Base-by-base conservation (phyloP, 2,888 invertebrate species). In the Lasioglossum morio region DNA sequence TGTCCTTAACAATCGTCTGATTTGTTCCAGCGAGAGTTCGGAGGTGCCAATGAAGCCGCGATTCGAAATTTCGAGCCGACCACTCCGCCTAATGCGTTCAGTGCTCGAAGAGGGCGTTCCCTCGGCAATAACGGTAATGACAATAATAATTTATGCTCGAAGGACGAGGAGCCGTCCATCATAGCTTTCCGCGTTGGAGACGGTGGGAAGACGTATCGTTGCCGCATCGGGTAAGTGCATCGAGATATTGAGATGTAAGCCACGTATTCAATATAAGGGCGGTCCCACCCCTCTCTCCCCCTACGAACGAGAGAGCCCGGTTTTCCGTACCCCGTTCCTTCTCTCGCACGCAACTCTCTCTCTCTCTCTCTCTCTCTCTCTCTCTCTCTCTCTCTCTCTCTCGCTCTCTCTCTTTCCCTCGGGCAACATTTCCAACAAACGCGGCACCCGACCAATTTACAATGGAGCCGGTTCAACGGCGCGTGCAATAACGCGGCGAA, bases 231-330 rank as follows among this genome's bases (percentile, higher is more conserved):
- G 80, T 84, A 88, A 90, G 87, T 91, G 91, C 90, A 89, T 87
- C 87, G 85, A 76, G 87, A 91, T 93, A 93, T 93, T 89, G 92
- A 92, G 91, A 93, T 93, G 93, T 92, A 90, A 92, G 86, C 92
- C 94, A 94, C 94, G 94, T 94, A 92, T 94, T 93, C 94, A 94
- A 94, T 94, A 94, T 93, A 92, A 92, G 91, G 90, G 91, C 92
- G 72, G 81, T 48, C 78, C 63, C 80, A 77, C 87, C 80, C 77
- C 72, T 43, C 12, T 12, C 60, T 4, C 1, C 1, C 57, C 19
- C 7, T 19, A 23, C 19, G 48, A 48, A 48, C 46, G 7, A 53
- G 48, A 48, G 48, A 53, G 23, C 48, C 48, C 53, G 63, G 16
- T 27, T 60, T 27, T 60, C 57, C 23, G 19, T 57, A 48, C 53